These are phyloP conservation scores for Leucania comma DNA, from an alignment of 2,888 invertebrate genomes.

Conservation along the genomic window DNA sequence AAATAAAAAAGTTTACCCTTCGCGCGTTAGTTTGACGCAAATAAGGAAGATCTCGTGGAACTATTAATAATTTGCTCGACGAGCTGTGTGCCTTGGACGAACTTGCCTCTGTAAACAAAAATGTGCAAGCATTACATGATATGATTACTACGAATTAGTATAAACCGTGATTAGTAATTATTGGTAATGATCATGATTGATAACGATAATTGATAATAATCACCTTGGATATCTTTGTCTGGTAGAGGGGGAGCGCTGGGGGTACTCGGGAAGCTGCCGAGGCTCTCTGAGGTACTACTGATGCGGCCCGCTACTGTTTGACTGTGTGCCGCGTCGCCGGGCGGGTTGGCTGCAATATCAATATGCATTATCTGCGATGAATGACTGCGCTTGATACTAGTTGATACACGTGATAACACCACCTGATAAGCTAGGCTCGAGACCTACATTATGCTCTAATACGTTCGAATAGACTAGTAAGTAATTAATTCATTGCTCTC, in stretches of 20 bases:
- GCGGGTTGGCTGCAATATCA: constrained; percentile 81
- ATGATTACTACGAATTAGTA: constrained; percentile 17
- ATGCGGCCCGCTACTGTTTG: constrained; percentile 76
- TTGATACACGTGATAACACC: constrained; percentile 82
- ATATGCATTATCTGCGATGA: constrained; percentile 81
- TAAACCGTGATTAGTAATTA: constrained; percentile 26
- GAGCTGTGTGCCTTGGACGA: constrained; percentile 82
- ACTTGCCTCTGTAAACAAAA: constrained; percentile 81
- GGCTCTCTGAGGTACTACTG: constrained; percentile 72
- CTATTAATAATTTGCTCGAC: constrained; percentile 86
- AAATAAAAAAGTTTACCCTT: constrained; percentile 78
- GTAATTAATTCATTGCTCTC: constrained; percentile 19
- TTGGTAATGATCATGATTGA: constrained; percentile 30
- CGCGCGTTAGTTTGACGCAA: constrained; percentile 90
- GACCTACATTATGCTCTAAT: constrained; percentile 66
- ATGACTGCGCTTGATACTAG: constrained; percentile 80
- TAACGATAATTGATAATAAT: constrained; percentile 25
- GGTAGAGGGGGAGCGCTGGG: constrained; percentile 73
- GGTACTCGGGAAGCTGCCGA: constrained; percentile 74
- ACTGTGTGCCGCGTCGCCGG: constrained; percentile 75
- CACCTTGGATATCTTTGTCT: constrained; percentile 84
- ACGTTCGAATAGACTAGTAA: constrained; percentile 61
- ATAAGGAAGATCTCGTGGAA: constrained; percentile 88
- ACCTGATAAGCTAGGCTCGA: constrained; percentile 77
- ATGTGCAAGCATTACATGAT: constrained; percentile 28